These are phyloP conservation scores for Tor tambroides DNA, from an alignment of 2,113 vertebrate species.

Conservation along the genomic window DNA sequence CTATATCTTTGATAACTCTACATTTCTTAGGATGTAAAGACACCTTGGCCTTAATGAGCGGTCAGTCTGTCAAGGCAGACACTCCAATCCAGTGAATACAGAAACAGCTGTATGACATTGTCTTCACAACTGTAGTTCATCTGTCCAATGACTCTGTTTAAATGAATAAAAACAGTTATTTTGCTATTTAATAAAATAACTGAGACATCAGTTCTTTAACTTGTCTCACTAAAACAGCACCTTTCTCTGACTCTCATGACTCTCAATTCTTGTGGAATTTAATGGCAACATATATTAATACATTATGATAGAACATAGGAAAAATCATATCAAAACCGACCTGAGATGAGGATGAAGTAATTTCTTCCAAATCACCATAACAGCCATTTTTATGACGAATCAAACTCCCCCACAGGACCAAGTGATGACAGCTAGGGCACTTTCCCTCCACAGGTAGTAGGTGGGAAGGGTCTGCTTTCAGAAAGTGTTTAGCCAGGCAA, in stretches of 20 bases:
- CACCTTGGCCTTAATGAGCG: not conserved
- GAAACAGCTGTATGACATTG: not conserved
- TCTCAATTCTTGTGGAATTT: not conserved
- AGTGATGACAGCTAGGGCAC: constrained; percentile 78
- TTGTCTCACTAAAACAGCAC: not conserved
- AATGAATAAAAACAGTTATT: constrained; percentile 20
- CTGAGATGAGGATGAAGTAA: constrained; percentile 63
- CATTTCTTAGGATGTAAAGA: not conserved
- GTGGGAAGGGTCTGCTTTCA: constrained; percentile 78
- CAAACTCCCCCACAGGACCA: constrained; percentile 81
- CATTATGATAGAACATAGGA: not conserved
- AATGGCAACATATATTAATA: not conserved
- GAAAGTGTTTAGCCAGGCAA: constrained; percentile 82
- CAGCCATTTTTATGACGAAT: constrained; percentile 79
- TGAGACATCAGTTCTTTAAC: not conserved
- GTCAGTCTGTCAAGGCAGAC: not conserved
- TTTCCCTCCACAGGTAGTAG: constrained; percentile 84
- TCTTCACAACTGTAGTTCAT: constrained; percentile 69
- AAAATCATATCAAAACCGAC: constrained; percentile 58
- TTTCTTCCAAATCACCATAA: constrained; percentile 75
- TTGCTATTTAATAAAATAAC: not conserved
- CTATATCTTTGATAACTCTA: not conserved
- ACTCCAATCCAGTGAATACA: not conserved
- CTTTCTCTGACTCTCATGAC: not conserved
- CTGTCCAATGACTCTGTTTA: constrained; percentile 74